Percentiles rank a stretch among this genome's conserved stretches.
Evolutionary conservation across 2,113 vertebrate species (phyloP).

Genomic region (Sylvicapra grimmia): DNA sequence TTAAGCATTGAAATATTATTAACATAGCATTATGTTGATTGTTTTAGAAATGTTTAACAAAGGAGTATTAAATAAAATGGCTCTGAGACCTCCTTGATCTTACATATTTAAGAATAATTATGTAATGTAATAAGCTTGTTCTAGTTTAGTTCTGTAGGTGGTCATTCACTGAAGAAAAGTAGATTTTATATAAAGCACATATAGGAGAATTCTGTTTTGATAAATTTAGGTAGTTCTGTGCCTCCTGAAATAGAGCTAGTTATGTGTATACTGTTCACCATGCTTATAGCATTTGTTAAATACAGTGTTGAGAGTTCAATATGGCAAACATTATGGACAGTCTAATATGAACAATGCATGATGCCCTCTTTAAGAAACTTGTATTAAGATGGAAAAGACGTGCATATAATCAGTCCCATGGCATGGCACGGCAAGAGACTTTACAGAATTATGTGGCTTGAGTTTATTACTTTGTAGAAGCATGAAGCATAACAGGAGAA

Average conservation of each 20-base stretch:
- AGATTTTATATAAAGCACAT: not conserved
- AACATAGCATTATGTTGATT: not conserved
- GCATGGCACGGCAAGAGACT: not conserved
- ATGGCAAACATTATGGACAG: not conserved
- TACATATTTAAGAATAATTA: constrained; percentile 16
- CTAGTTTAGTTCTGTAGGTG: not conserved
- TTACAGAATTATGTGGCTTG: not conserved
- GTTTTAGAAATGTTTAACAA: constrained; percentile 16
- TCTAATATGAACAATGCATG: not conserved
- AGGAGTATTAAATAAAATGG: not conserved
- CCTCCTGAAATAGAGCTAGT: not conserved
- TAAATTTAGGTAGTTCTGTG: not conserved
- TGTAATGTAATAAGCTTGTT: not conserved
- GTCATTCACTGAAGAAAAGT: not conserved
- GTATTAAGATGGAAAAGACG: not conserved
- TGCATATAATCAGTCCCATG: not conserved
- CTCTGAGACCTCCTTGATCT: not conserved
- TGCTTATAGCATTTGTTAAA: not conserved
- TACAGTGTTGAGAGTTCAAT: not conserved
- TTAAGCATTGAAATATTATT: constrained; percentile 35
- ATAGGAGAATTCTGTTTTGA: not conserved
- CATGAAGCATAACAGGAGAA: not conserved
- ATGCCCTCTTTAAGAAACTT: not conserved
- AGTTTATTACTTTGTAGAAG: not conserved
- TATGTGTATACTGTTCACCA: not conserved